A percentile compares a stretch with the other conserved stretches of the same genome.
Conservation (phyloP, 2,797 vertebrate genomes). For the Cichlasoma orientale region DNA sequence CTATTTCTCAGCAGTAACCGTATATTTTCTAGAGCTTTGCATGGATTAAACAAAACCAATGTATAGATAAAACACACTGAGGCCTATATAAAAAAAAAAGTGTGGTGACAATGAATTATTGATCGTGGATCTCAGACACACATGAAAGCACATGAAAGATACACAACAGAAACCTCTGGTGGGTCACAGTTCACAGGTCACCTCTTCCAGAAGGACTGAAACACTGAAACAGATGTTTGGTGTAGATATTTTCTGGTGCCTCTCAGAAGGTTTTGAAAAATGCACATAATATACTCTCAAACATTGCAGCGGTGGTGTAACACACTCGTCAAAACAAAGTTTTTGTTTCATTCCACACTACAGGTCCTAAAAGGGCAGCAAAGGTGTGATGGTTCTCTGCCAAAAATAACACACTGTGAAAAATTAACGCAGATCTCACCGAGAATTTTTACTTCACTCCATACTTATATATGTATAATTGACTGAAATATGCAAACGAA, state of each 20-base stretch:
- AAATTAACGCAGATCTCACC: background rate
- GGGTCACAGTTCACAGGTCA: constrained; percentile 16
- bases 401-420: background rate
- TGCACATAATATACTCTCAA: background rate
- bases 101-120: constrained; percentile 21
- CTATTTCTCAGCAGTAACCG: background rate
- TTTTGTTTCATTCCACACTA: background rate
- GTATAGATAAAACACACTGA: background rate
- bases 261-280: background rate
- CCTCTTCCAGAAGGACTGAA: background rate
- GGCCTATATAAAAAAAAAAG: constrained; percentile 1
- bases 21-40: background rate
- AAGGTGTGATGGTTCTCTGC: background rate
- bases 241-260: constrained; percentile 9
- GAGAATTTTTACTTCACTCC: background rate
- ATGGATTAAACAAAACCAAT: background rate
- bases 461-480: constrained; percentile 6
- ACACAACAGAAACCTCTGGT: constrained; percentile 54
- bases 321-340: background rate
- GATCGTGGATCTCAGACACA: background rate
- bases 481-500: constrained; percentile 8
- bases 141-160: background rate
- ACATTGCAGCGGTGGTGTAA: background rate
- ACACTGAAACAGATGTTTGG: background rate
- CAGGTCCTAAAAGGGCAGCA: background rate